Conservation (phyloP, 1,140 invertebrate genomes). For the Choristoneura fumiferana region DNA sequence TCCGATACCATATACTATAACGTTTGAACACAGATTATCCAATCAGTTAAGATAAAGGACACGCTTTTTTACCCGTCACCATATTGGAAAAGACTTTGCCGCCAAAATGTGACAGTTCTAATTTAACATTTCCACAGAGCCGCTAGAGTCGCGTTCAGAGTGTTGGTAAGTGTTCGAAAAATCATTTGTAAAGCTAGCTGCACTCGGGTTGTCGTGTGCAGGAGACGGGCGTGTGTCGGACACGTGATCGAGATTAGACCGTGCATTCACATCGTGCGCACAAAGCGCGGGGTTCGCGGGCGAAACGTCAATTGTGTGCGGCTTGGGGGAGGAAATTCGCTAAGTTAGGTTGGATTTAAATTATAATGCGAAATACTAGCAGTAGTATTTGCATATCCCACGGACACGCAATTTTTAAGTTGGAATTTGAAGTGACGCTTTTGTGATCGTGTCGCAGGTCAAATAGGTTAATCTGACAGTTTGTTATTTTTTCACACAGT, state of each 20-base stretch:
- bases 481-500: constrained; percentile 1
- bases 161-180: constrained; percentile 23
- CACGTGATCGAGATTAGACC: constrained; percentile 72
- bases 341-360: constrained; percentile 72
- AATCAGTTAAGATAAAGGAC: constrained; percentile 78
- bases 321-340: constrained; percentile 67
- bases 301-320: constrained; percentile 67
- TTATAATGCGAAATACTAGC: constrained; percentile 68
- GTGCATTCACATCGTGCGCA: constrained; percentile 69
- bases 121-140: constrained; percentile 31
- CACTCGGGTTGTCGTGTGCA: constrained; percentile 62
- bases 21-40: constrained; percentile 77
- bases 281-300: constrained; percentile 55
- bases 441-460: constrained; percentile 10
- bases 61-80: constrained; percentile 58
- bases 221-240: constrained; percentile 56
- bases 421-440: constrained; percentile 13
- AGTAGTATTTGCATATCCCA: constrained; percentile 75
- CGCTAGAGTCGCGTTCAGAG: constrained; percentile 34
- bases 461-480: constrained; percentile 17
- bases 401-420: constrained; percentile 39
- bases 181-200: constrained; percentile 43
- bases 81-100: constrained; percentile 37
- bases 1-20: constrained; percentile 74
- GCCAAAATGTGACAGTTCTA: constrained; percentile 45